Conservation (phyloP, 2,888 invertebrate genomes). For the Peribatodes rhomboidaria region DNA sequence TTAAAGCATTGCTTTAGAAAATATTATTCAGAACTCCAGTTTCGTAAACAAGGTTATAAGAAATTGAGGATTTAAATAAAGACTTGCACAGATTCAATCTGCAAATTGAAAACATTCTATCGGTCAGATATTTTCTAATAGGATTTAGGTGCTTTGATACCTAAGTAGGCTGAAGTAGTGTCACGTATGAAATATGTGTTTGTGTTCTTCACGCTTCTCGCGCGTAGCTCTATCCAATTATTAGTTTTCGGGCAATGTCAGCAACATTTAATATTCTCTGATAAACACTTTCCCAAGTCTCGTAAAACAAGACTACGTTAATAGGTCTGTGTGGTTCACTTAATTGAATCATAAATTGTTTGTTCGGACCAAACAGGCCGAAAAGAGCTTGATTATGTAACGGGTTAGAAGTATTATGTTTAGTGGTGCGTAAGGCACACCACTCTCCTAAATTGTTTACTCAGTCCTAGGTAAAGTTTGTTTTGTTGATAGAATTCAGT, state of each 20-base stretch:
- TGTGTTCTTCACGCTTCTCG: not conserved
- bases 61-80: conserved; percentile 5
- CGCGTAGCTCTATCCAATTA: not conserved
- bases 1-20: conserved; percentile 1
- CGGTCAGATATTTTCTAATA: not conserved
- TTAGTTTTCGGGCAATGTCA: not conserved
- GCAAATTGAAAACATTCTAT: not conserved
- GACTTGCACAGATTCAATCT: not conserved
- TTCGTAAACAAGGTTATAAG: conserved; percentile 10
- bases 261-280: conserved; percentile 25
- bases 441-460: conserved; percentile 56
- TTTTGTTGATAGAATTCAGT: conserved; percentile 53
- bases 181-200: not conserved
- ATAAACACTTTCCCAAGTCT: conserved; percentile 24
- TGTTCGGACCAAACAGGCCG: conserved; percentile 34
- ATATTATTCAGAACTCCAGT: not conserved
- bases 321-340: conserved; percentile 23
- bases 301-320: conserved; percentile 25
- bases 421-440: conserved; percentile 42
- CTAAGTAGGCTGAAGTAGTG: not conserved
- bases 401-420: conserved; percentile 40
- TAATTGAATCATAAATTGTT: conserved; percentile 42
- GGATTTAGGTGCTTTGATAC: too few species aligned
- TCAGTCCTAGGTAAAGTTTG: conserved; percentile 54
- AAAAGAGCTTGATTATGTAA: conserved; percentile 41